Evolutionary conservation across 2,888 invertebrate genomes (phyloP), one percentile per base, ranked within the genome.

Genomic region (Diarsia brunnea): DNA sequence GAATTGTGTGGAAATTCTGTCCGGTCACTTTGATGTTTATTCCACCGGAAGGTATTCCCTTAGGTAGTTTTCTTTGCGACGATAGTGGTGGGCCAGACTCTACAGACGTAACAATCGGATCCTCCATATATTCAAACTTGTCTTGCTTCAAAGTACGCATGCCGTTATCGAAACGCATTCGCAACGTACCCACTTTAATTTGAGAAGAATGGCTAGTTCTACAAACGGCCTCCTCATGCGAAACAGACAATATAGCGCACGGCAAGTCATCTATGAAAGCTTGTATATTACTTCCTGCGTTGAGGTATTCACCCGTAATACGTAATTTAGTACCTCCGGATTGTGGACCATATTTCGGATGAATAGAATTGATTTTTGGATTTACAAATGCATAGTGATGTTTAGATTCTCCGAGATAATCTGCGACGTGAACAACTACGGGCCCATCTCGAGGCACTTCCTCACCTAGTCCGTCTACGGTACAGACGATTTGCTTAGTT

Each of bases 291-390:
- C 99, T 99, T 58, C 99, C 99, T 51, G 99, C 99, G 95, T 99
- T 99, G 97, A 99, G 98, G 96, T 99, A 98, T 90, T 98, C 97
- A 1, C 99, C 99, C 73, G 97, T 98, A 84, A 99, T 98, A 85
- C 98, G 98, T 68, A 99, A 96, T 90, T 98, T 97, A 8, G 99
- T 99, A 51, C 99, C 99, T 38, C 99, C 99, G 51, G 99, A 99
- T 87, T 98, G 97, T 0, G 99, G 99, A 0, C 99, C 99, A 91
- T 98, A 98, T 86, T 97, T 98, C 0, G 99, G 99, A 81, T 98
- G 97, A 89, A 99, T 98, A 80, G 98, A 98, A 77, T 97, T 97
- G 80, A 99, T 98, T 91, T 97, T 97, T 0, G 99, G 99, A 96
- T 99, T 98, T 5, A 99, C 99, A 94, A 99, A 99, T 88, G 98